Percentiles rank a stretch among this genome's conserved stretches.
These are phyloP conservation scores for Deroptyus accipitrinus DNA, from an alignment of 2,113 vertebrate genomes.

Conservation along the genomic window DNA sequence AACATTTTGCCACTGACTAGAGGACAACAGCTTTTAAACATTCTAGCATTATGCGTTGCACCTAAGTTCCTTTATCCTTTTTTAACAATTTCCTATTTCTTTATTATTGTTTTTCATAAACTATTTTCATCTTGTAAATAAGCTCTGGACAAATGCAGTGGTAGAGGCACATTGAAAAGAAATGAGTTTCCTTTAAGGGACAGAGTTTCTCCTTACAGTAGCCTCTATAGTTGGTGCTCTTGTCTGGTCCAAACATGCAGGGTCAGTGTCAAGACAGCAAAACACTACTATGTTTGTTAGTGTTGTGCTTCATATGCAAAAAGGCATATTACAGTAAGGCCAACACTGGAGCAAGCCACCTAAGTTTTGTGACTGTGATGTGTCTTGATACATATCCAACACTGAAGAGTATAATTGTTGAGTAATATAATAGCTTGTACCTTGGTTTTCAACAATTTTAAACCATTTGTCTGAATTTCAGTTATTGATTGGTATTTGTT, in stretches of 20 bases:
- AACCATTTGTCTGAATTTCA: background rate
- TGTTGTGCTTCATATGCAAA: background rate
- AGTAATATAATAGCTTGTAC: background rate
- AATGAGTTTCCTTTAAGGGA: background rate
- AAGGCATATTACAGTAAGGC: background rate
- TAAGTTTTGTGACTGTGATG: background rate
- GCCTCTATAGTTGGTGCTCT: background rate
- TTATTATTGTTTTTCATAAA: background rate
- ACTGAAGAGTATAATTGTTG: background rate
- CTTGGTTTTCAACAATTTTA: background rate
- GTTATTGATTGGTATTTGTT: background rate
- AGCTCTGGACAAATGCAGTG: background rate
- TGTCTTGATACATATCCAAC: background rate
- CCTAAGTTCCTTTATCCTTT: background rate
- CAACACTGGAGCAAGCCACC: background rate
- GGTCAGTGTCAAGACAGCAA: background rate
- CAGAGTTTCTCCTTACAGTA: background rate
- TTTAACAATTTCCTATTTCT: background rate
- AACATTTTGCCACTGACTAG: conserved; percentile 15
- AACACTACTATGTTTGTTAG: background rate
- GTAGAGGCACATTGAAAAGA: background rate
- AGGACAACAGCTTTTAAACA: background rate
- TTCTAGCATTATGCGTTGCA: background rate
- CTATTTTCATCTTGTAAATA: background rate
- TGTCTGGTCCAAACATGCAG: background rate